Percentiles rank a stretch among this genome's conserved stretches.
Evolutionary conservation across 1,140 invertebrate species (phyloP).

Genomic region (Idris sp.): DNA sequence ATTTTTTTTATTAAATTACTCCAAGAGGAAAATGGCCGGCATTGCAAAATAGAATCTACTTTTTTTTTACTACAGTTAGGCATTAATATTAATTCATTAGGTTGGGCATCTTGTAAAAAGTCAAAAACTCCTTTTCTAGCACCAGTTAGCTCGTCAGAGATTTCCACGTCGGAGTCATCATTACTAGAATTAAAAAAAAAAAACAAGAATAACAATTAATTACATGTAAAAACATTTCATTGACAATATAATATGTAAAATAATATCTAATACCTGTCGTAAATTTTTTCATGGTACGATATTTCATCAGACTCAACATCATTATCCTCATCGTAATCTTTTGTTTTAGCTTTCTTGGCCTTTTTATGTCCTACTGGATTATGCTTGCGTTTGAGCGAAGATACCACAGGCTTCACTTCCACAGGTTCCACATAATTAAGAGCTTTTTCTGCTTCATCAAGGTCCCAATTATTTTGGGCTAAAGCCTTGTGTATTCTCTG

Average conservation of each 20-base stretch:
- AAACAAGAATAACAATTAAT: too few relatives aligned
- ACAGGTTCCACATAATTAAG: conserved; percentile 3
- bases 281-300: conserved; percentile 72
- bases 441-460: conserved; percentile 55
- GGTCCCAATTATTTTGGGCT: conserved; percentile 68
- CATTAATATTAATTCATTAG: conserved; percentile 83
- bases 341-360: conserved; percentile 66
- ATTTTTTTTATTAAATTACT: conserved; percentile 86
- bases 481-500: conserved; percentile 65
- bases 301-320: conserved; percentile 73
- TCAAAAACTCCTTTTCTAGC: conserved; percentile 87
- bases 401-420: background rate
- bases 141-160: conserved; percentile 82
- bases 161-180: conserved; percentile 86
- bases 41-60: conserved; percentile 82
- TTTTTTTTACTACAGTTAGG: conserved; percentile 86
- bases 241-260: too few relatives aligned
- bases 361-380: conserved; percentile 21
- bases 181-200: too few relatives aligned
- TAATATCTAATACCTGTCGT: conserved; percentile 68
- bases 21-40: conserved; percentile 86
- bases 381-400: conserved; percentile 32
- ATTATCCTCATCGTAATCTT: conserved; percentile 66
- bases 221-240: too few relatives aligned
- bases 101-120: conserved; percentile 84